Base-by-base conservation (phyloP, 2,888 invertebrate genomes). In the Caenorhabditis uteleia region DNA sequence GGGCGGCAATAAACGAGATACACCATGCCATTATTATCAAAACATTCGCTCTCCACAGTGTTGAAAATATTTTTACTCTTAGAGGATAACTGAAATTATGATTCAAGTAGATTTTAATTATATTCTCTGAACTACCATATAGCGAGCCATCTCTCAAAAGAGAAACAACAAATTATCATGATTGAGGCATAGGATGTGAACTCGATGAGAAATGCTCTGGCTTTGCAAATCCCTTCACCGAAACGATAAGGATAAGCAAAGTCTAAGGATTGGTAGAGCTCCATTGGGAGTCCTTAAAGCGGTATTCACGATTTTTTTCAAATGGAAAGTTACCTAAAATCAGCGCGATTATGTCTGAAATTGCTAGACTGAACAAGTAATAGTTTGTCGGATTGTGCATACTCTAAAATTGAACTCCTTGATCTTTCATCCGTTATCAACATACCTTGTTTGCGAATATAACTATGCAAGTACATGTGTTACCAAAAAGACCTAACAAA, bases 371-470 rank as follows among this genome's bases (percentile, higher is more conserved):
- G 62, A 82, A 76, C 16, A 82, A 58, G 53, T 82, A 82, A 57
- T 68, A 82, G 45, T 82, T 82, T 7, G 82, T 83, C 6, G 82
- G 77, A 26, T 71, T 81, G 56, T 78, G 79, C 82, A 82, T 81
- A 16, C 54, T 59, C 42, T 66, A 45, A 33, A 44, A 43, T 16
- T 21, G n/a, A n/a, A n/a, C n/a, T n/a, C n/a, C n/a, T n/a, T n/a
- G n/a, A n/a, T n/a, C n/a, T n/a, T n/a, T n/a, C n/a, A n/a, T n/a
- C n/a, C n/a, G 10, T 45, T 34, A 12, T 3, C 7, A 40, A n/a
- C 25, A n/a, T 20, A 39, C 60, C 60, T 58, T 75, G 42, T 77
- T 78, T 20, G 65, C 59, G 2, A 70, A 43, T 23, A 82, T 82
- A 12, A 81, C 80, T 18, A 82, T 57, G 31, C 80, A 81, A 3